Conservation (phyloP, 2,113 vertebrate species). For the Macquaria ambigua region DNA sequence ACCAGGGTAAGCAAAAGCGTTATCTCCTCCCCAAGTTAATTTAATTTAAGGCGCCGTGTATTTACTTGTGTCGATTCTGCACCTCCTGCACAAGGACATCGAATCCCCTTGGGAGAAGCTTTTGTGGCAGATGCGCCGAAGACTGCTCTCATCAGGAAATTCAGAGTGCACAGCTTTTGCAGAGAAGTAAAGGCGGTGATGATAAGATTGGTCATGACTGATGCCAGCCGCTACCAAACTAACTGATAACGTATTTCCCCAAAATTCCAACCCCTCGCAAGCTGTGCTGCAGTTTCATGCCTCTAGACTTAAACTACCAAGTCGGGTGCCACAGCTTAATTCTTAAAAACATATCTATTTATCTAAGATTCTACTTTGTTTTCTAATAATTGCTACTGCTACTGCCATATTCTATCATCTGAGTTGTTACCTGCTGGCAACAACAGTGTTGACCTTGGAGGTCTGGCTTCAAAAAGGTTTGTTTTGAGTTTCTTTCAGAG, state of each 20-base stretch:
- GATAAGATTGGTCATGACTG: constrained; percentile 67
- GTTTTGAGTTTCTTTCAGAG: constrained; percentile 10
- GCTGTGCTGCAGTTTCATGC: constrained; percentile 2
- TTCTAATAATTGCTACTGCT: constrained; percentile 4
- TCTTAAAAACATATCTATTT: neutral
- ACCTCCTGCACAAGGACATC: constrained; percentile 53
- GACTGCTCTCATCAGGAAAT: constrained; percentile 54
- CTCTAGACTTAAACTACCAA: constrained; percentile 7
- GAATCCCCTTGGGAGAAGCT: constrained; percentile 45
- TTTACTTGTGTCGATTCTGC: constrained; percentile 61
- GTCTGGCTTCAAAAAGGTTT: constrained; percentile 7
- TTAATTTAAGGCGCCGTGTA: constrained; percentile 57
- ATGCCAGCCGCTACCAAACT: constrained; percentile 42
- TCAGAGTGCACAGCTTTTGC: constrained; percentile 58
- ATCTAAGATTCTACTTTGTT: neutral
- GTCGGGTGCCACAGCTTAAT: neutral
- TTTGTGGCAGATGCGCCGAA: constrained; percentile 56
- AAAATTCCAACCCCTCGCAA: constrained; percentile 25
- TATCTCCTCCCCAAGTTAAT: constrained; percentile 55
- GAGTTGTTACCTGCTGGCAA: constrained; percentile 11
- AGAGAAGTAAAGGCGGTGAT: constrained; percentile 35
- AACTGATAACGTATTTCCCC: constrained; percentile 42
- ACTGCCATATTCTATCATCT: neutral
- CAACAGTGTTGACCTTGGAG: constrained; percentile 10
- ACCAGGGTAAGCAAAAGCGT: constrained; percentile 44